Percentiles rank a stretch among this genome's conserved stretches.
phyloP scores from a whole-genome alignment of 2,797 vertebrate species.

The Chaetophractus vellerosus region DNA sequence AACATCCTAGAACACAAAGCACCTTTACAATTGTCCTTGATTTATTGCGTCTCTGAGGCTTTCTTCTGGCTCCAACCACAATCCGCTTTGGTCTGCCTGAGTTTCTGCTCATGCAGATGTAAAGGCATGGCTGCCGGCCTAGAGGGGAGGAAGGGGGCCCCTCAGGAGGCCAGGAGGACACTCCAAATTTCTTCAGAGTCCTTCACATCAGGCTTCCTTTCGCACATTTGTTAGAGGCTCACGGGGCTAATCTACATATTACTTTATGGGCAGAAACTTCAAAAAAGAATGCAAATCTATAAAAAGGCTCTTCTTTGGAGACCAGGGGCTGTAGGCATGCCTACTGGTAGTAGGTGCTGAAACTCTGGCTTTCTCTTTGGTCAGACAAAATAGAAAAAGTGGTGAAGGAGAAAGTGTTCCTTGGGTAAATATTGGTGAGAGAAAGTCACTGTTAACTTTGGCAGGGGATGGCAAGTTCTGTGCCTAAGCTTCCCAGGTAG shows the following conservation, averaged over 20 bases:
- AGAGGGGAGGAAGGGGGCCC: background rate
- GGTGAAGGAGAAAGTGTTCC: background rate
- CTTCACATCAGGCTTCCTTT: background rate
- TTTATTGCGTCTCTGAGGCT: constrained; percentile 41
- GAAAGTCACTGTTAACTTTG: background rate
- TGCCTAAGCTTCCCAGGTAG: background rate
- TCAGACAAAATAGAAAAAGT: background rate
- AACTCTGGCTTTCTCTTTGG: background rate
- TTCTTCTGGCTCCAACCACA: constrained; percentile 48
- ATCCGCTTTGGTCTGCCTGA: constrained; percentile 2
- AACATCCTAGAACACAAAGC: constrained; percentile 69
- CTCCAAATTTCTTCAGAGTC: background rate
- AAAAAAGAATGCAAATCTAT: background rate
- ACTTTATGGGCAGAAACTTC: background rate
- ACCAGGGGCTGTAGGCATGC: background rate
- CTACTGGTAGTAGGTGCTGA: background rate
- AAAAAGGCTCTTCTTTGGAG: background rate
- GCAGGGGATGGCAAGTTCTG: fast-evolving
- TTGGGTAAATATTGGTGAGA: background rate
- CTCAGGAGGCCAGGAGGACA: background rate
- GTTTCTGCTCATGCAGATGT: background rate
- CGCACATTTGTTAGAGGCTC: background rate
- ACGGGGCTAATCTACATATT: background rate
- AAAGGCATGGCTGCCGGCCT: background rate
- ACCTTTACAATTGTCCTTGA: constrained; percentile 67